Evolutionary conservation across 2,888 invertebrate species (phyloP), one percentile per base, ranked within the genome.

Genomic region (Rambutsinella grinnellia): DNA sequence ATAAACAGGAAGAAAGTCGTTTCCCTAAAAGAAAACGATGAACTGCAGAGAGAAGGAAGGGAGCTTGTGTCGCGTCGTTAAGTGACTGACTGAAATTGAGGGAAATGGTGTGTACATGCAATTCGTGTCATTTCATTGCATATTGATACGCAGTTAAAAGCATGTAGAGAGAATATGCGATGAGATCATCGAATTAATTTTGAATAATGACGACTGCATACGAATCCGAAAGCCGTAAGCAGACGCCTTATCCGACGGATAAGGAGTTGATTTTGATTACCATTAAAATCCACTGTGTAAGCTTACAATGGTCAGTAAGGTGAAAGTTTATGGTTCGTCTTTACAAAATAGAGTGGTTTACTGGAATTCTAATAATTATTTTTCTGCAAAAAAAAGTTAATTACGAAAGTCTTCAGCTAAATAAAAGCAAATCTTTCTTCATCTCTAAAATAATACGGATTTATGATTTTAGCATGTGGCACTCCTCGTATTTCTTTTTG

Each of bases 21-120:
- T 36, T 36, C 13, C 6, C 36, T 36, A 36, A 36, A 36, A 36
- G 36, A 36, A 36, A 46, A 53, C 19, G 51, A 36, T 28, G 15
- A 54, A 28, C 23, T 21, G 51, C 21, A 21, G 49, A 26, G 28
- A 63, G 21, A 28, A 47, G 28, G 36, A 27, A 53, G 36, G 67
- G 26, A 21, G 46, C 23, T 3, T 26, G 51, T 23, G n/a, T 10
- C 13, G 51, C 26, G 58, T 56, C 65, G 71, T 24, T 5, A 46
- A 46, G 26, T 28, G 49, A n/a, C 10, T 60, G 36, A 62, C 10
- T 70, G 63, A 61, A 63, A 57, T 71, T 36, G 71, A 62, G 71
- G 71, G 71, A 71, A 71, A 71, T 71, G 71, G 71, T 47, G 71
- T 71, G 71, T 63, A 56, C 51, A 58, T 63, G 24, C 46, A 61